Conservation (phyloP, 2,888 invertebrate species). For the Leptopterna dolabrata region DNA sequence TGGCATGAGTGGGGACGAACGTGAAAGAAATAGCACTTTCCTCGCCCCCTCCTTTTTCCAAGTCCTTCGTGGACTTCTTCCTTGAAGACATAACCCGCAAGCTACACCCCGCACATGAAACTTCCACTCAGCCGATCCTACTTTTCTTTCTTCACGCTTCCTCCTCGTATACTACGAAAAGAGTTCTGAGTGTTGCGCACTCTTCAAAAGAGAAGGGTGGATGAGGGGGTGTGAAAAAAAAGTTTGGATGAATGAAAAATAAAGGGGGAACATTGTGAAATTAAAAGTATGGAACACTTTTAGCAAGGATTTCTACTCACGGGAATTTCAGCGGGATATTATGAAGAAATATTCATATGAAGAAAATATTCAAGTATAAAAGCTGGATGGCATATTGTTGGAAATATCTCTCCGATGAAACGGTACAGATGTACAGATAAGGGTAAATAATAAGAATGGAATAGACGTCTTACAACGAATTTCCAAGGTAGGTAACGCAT, state of each 20-base stretch:
- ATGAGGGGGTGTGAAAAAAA: too few species aligned
- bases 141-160: background rate
- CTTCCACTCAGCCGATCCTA: background rate
- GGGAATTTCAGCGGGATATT: too few species aligned
- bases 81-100: background rate
- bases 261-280: background rate
- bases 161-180: background rate
- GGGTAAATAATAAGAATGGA: too few species aligned
- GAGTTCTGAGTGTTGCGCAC: background rate
- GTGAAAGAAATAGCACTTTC: constrained; percentile 7
- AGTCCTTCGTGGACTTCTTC: background rate
- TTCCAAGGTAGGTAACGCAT: too few species aligned
- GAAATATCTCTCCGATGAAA: too few species aligned
- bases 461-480: too few species aligned
- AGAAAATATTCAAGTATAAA: too few species aligned
- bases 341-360: too few species aligned
- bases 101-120: background rate
- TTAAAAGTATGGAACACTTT: background rate
- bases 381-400: too few species aligned
- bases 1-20: background rate
- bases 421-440: too few species aligned
- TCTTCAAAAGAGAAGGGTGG: background rate
- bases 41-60: background rate
- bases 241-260: background rate
- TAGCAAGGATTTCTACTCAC: too few species aligned